Evolutionary conservation across 2,797 vertebrate genomes (phyloP).

Genomic region (Alexandromys oeconomus): DNA sequence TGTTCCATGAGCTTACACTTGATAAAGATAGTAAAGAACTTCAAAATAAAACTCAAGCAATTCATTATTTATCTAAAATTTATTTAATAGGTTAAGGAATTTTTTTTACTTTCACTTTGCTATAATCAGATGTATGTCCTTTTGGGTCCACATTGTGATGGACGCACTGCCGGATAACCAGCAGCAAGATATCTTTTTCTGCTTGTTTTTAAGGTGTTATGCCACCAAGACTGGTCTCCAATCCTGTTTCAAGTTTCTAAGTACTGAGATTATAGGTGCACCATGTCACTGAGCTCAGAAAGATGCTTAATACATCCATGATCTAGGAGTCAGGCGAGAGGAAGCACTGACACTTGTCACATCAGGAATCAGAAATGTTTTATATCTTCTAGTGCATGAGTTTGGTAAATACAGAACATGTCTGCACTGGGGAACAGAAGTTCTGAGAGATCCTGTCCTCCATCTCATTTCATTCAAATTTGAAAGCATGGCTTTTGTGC

Average conservation of each 20-base stretch:
- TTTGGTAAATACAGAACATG: neutral
- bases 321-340: neutral
- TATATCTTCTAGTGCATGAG: neutral
- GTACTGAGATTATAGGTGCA: no score
- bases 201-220: neutral
- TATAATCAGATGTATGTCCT: neutral
- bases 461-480: neutral
- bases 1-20: neutral
- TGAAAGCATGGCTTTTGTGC: neutral
- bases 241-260: neutral
- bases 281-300: neutral
- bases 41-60: neutral
- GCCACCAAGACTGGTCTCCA: neutral
- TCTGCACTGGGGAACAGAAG: neutral
- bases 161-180: neutral
- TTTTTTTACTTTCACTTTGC: neutral
- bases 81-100: neutral
- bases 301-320: no score
- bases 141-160: neutral
- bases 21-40: neutral
- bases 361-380: neutral
- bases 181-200: neutral
- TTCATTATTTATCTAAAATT: slow-evolving; percentile 6
- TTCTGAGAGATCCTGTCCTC: neutral
- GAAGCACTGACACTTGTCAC: neutral